A percentile compares a stretch with the other conserved stretches of the same genome.
Evolutionary conservation across 2,888 invertebrate species (phyloP).

Genomic region (Agrotis segetum): DNA sequence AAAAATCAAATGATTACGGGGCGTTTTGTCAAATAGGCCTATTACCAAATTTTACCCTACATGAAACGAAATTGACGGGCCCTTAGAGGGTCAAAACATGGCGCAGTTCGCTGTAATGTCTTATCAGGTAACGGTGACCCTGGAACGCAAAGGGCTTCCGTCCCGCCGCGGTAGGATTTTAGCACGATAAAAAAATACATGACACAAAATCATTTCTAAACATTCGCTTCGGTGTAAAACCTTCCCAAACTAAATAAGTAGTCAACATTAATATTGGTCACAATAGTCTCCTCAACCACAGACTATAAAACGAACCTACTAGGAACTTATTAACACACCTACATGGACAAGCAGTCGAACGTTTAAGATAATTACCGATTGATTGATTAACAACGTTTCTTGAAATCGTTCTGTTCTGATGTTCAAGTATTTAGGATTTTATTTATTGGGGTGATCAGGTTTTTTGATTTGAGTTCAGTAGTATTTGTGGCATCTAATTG

Average conservation of each 20-base stretch:
- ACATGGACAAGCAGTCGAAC: conserved; percentile 62
- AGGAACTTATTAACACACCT: conserved; percentile 73
- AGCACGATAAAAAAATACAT: too few relatives aligned
- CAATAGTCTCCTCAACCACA: conserved; percentile 59
- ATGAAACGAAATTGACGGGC: too few relatives aligned
- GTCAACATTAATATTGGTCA: conserved; percentile 68
- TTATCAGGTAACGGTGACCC: too few relatives aligned
- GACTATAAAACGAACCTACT: conserved; percentile 63
- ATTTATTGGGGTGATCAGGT: conserved; percentile 33
- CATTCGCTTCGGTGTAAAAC: conserved; percentile 63
- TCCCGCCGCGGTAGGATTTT: too few relatives aligned
- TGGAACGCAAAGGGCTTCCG: too few relatives aligned
- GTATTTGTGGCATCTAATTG: background rate
- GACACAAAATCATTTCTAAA: too few relatives aligned
- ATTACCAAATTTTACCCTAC: too few relatives aligned
- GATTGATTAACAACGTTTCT: conserved; percentile 49
- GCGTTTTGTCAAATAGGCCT: too few relatives aligned
- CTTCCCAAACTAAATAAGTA: conserved; percentile 61
- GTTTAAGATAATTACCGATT: conserved; percentile 46
- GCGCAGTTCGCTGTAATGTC: too few relatives aligned
- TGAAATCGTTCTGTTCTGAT: conserved; percentile 24
- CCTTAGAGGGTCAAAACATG: too few relatives aligned
- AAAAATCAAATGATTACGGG: too few relatives aligned
- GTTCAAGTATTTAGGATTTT: conserved; percentile 36
- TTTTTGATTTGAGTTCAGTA: conserved; percentile 5